Base-by-base conservation (phyloP, 2,113 vertebrate genomes). In the Harpagus bidentatus region DNA sequence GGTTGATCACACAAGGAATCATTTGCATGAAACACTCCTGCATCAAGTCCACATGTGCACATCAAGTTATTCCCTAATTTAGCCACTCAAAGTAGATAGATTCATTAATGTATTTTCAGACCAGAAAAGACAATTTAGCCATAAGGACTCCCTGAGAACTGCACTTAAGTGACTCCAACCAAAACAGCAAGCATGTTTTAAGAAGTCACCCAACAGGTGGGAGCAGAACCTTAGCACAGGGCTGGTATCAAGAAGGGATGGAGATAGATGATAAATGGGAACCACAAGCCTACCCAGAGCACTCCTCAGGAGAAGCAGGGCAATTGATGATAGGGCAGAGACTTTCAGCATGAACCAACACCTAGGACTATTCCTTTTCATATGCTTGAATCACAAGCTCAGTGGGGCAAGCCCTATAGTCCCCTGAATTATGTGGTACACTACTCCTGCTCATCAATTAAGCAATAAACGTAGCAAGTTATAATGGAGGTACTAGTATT, bases 11-110 rank as follows among this genome's bases (percentile, higher is more conserved):
- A 40, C 34, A 31, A 62, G 52, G 36, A 73, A 74, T 43, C 23
- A 13, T 42, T 48, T 2, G 1, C 42, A 16, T 2, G 43, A 90
- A 63, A 90, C 40, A 13, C n/a, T 43, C 0, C 0, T n/a, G 47
- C 47, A 56, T 34, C 13, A 8, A 76, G 53, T 43, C 82, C 74
- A 42, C 74, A 5, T 0, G 22, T 13, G 59, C 47, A 79, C 17
- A 13, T 8, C 43, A 56, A 56, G 48, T 29, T 48, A 62, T 12
- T 77, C 42, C 26, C 67, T 42, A 55, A 72, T 53, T 79, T 29
- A 73, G 45, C 36, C n/a, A 62, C 55, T 70, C 36, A 25, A 55
- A 79, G 50, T 7, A 47, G 40, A 14, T 1, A 23, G 14, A 63
- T 67, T 43, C 7, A 58, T 34, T 65, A n/a, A 18, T 17, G 13